Evolutionary conservation across 2,888 invertebrate genomes (phyloP).

Genomic region (Trichacis sp.): DNA sequence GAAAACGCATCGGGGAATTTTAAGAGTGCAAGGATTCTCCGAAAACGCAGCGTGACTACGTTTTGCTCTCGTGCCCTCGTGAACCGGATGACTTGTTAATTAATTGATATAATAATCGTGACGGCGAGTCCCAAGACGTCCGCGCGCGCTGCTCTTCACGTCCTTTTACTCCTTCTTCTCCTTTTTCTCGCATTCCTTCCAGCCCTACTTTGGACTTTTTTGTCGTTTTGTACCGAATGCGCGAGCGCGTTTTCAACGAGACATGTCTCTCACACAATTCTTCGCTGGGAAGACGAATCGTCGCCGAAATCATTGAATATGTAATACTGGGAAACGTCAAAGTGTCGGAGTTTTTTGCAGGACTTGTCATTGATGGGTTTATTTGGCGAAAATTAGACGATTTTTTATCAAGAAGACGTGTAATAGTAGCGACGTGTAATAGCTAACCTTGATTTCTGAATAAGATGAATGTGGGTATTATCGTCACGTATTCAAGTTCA

Average conservation of each 20-base stretch:
- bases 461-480: no score
- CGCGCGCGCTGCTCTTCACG: slow-evolving; percentile 15
- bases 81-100: slow-evolving; percentile 60
- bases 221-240: slow-evolving; percentile 23
- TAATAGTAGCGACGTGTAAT: no score
- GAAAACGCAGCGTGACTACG: slow-evolving; percentile 46
- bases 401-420: no score
- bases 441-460: no score
- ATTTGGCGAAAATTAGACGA: not conserved
- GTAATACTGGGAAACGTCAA: slow-evolving; percentile 31
- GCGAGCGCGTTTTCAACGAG: slow-evolving; percentile 21
- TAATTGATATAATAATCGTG: slow-evolving; percentile 61
- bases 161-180: slow-evolving; percentile 13
- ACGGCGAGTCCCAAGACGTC: slow-evolving; percentile 48
- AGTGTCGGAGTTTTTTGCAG: not conserved
- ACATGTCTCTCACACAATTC: slow-evolving; percentile 17
- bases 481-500: no score
- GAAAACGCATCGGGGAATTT: slow-evolving; percentile 25
- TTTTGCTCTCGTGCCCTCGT: slow-evolving; percentile 39
- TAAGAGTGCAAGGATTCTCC: slow-evolving; percentile 42
- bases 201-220: slow-evolving; percentile 8
- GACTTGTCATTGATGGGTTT: not conserved
- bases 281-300: slow-evolving; percentile 34
- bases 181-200: not conserved
- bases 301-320: slow-evolving; percentile 30